These are phyloP conservation scores for Phasia obesa DNA, from an alignment of 2,888 invertebrate genomes.

Conservation along the genomic window DNA sequence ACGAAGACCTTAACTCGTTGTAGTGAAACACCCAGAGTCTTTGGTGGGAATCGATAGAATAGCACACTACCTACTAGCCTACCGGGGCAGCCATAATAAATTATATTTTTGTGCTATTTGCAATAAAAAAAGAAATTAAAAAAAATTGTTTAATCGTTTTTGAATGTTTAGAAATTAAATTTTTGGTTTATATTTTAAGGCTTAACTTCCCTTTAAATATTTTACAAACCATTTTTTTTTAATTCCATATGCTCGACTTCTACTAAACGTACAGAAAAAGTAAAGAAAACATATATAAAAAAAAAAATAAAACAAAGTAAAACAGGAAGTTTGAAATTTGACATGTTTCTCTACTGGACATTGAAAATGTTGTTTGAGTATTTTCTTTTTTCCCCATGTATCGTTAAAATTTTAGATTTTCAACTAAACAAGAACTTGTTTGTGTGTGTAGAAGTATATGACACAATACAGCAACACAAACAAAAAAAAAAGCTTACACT, in stretches of 20 bases:
- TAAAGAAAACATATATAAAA: conserved; percentile 58
- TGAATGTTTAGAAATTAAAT: not conserved
- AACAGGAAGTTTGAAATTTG: conserved; percentile 74
- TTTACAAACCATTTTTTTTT: not conserved
- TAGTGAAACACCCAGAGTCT: too few species aligned
- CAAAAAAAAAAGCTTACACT: not conserved
- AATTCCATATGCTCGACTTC: not conserved
- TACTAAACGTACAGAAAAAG: conserved; percentile 42
- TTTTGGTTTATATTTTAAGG: not conserved
- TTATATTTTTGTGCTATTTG: too few species aligned
- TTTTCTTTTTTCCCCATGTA: conserved; percentile 13
- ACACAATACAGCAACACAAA: not conserved
- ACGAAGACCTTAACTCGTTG: too few species aligned
- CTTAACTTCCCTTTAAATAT: conserved; percentile 6
- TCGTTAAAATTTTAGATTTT: conserved; percentile 36
- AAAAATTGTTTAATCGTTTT: too few species aligned
- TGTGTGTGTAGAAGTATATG: conserved; percentile 2
- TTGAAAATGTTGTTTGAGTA: conserved; percentile 65
- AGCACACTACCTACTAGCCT: too few species aligned
- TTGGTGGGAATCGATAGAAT: too few species aligned
- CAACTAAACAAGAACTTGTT: conserved; percentile 9
- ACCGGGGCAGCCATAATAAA: too few species aligned
- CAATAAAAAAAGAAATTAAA: not conserved
- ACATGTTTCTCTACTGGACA: conserved; percentile 72
- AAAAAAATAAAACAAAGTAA: conserved; percentile 56